Percentiles rank a stretch among this genome's conserved stretches.
Evolutionary conservation across 2,888 invertebrate genomes (phyloP).

Genomic region (Lasius fuliginosus): DNA sequence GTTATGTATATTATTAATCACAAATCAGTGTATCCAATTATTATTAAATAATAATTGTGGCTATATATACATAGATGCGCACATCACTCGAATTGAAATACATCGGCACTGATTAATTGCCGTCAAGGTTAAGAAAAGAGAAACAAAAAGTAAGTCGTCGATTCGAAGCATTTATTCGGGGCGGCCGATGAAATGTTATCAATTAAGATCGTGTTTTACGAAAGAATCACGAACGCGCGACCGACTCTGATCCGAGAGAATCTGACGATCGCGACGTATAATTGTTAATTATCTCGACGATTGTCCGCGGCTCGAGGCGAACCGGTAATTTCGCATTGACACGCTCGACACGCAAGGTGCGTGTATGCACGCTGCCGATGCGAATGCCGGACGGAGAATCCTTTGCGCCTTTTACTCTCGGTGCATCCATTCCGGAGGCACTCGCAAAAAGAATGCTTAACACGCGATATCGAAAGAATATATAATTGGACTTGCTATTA

Average conservation of each 20-base stretch:
- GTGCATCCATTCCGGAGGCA: constrained; percentile 12
- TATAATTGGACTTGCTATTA: neutral
- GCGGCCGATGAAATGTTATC: constrained; percentile 18
- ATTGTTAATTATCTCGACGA: constrained; percentile 66
- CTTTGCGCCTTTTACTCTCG: constrained; percentile 32
- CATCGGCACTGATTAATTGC: constrained; percentile 57
- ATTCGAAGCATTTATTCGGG: constrained; percentile 30
- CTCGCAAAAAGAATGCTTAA: constrained; percentile 10
- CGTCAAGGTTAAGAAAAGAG: neutral
- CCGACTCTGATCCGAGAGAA: constrained; percentile 16
- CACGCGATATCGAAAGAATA: neutral
- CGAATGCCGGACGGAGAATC: neutral
- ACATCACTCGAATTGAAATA: constrained; percentile 58
- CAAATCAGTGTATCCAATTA: constrained; percentile 28
- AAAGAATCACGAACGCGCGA: constrained; percentile 46
- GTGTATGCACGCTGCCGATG: neutral
- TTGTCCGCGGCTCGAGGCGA: constrained; percentile 40
- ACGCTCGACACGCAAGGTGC: constrained; percentile 60
- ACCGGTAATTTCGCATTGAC: constrained; percentile 60
- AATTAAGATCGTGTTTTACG: constrained; percentile 52
- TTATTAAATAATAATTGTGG: constrained; percentile 24
- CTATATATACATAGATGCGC: neutral
- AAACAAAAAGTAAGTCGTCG: constrained; percentile 10
- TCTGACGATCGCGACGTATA: constrained; percentile 46
- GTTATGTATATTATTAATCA: constrained; percentile 37